Evolutionary conservation across 2,797 vertebrate genomes (phyloP), one percentile per base, ranked within the genome.

Genomic region (Falco columbarius): DNA sequence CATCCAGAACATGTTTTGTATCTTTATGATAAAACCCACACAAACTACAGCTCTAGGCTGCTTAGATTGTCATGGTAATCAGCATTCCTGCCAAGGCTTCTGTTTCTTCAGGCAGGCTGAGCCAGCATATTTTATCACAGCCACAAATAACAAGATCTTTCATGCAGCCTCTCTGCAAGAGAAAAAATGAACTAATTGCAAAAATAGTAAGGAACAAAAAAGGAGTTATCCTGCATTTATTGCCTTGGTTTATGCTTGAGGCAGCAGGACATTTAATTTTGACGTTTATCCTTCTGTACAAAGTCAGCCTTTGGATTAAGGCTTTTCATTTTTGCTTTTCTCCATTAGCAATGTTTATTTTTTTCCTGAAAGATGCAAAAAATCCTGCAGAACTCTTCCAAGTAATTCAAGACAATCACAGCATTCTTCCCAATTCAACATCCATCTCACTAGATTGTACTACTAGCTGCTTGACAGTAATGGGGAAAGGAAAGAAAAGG

Each of bases 51-150:
- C 70, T 76, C 82, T 49, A 63, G 58, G 46, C 67, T 65, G 75
- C 82, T 92, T 90, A 59, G 81, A 92, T 84, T 96, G 89, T 95
- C 92, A 97, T 76, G 93, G 96, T 93, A 92, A 97, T 95, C 86
- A 85, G 82, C 90, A 91, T 90, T 92, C 94, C 82, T 93, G 92
- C 89, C 95, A 96, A 93, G 79, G 71, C 91, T 97, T 95, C 82
- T 91, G 72, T 96, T 96, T 95, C 91, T 94, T 79, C 86, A 92
- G 38, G 79, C 93, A 86, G 89, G 91, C 92, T 97, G 96, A 97
- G 82, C 83, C 77, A 94, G 95, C 89, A 87, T 82, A 94, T 96
- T 96, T 96, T 93, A 94, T 74, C 80, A 75, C 82, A 88, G 76
- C 84, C 46, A 89, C 81, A 87, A 93, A 95, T 89, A 97, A 93